Evolutionary conservation across 2,113 vertebrate genomes (phyloP), one percentile per base, ranked within the genome.

Genomic region (Piaya cayana): DNA sequence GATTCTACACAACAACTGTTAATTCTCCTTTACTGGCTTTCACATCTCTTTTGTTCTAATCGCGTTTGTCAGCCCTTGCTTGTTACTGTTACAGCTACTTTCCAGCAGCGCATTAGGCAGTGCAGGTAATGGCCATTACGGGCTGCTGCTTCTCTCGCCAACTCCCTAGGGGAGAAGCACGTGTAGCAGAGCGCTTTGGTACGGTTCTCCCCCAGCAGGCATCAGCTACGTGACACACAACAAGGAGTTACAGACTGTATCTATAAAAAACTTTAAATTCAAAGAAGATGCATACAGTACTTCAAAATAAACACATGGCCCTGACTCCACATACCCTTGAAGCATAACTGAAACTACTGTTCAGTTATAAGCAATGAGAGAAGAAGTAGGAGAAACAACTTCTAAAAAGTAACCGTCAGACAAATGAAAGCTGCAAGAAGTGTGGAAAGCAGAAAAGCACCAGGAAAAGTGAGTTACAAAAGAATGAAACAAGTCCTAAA

Each of bases 181-280:
- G 9, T 2, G 60, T 15, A 69, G 74, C 56, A 65, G 36, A 77
- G 43, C 12, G 55, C 39, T 83, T 52, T 36, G 59, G 77, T 27
- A 74, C 45, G 69, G 64, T 18, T 80, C 36, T 76, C 39, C 2
- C 1, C 59, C 65, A 58, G 39, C 1, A 72, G 67, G 82, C 59
- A 90, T 8, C 42, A 80, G 30, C 62, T 70, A 80, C 1, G 0
- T n/a, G 71, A 39, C 55, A 75, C 58, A 52, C 37, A 71, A 70
- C 25, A 5, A 42, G 63, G 43, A 70, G 58, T 22, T 15, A 8
- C 20, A 29, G 29, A 6, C 17, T 27, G 37, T 15, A 20, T 3
- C 0, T 1, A 16, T 2, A 11, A 86, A 39, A 18, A 60, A 34
- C 62, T n/a, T 36, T 11, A 8, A 0, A 56, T 14, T 7, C 77